These are phyloP conservation scores for Mycetomoellerius zeteki DNA, from an alignment of 1,140 invertebrate species.

Conservation along the genomic window DNA sequence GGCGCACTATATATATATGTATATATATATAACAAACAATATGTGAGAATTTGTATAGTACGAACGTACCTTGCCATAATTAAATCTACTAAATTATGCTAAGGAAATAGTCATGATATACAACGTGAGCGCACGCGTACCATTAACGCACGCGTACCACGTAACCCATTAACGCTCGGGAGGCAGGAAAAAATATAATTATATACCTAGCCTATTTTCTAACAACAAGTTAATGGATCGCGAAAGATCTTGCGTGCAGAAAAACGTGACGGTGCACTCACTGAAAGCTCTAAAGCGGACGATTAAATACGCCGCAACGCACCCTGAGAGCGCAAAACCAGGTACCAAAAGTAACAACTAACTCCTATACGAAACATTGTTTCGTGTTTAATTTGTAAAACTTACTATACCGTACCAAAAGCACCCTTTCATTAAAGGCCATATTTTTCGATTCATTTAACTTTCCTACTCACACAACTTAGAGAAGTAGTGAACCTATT, in stretches of 20 bases:
- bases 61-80: conserved; percentile 20
- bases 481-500: neutral
- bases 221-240: conserved; percentile 39
- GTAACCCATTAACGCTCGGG: conserved; percentile 19
- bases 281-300: conserved; percentile 55
- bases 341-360: conserved; percentile 77
- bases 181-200: neutral
- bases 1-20: conserved; percentile 68
- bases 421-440: conserved; percentile 43
- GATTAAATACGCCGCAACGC: conserved; percentile 49
- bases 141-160: neutral
- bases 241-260: conserved; percentile 23
- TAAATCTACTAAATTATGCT: conserved; percentile 30
- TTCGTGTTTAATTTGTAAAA: conserved; percentile 2
- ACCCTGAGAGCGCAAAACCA: conserved; percentile 66
- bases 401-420: neutral
- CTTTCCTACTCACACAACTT: neutral
- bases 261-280: conserved; percentile 36
- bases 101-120: conserved; percentile 55
- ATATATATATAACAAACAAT: conserved; percentile 57
- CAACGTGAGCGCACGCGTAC: neutral
- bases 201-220: neutral
- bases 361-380: neutral
- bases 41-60: conserved; percentile 33
- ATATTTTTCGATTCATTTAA: conserved; percentile 12